Evolutionary conservation across 1,140 invertebrate species (phyloP).

Genomic region (Pseudobourletiella spinata): DNA sequence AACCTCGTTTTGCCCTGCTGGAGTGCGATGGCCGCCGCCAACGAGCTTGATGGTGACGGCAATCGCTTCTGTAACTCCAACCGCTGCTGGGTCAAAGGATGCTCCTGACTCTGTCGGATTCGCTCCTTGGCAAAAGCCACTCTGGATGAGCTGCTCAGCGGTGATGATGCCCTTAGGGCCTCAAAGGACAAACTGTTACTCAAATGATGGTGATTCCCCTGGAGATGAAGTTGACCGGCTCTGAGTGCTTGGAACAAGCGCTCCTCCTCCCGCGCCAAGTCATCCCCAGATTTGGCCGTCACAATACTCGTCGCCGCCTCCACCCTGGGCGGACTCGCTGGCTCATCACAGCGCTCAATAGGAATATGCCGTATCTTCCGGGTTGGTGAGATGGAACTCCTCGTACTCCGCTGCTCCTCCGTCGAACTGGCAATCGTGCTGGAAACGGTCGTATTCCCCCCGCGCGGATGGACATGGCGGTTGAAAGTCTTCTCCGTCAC

Average conservation of each 20-base stretch:
- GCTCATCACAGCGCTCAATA: constrained; percentile 19
- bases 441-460: no score
- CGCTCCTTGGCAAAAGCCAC: constrained; percentile 46
- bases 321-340: neutral
- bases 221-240: constrained; percentile 46
- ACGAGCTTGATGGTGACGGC: constrained; percentile 28
- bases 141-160: neutral
- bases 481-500: constrained; percentile 20
- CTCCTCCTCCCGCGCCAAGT: constrained; percentile 68
- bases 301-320: no score
- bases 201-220: constrained; percentile 1
- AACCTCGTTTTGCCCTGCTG: constrained; percentile 35
- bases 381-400: neutral
- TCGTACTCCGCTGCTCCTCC: no score
- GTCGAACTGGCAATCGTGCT: no score
- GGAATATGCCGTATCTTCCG: constrained; percentile 22
- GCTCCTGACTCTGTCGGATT: constrained; percentile 51
- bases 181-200: constrained; percentile 10
- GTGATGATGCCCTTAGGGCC: constrained; percentile 16
- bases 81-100: constrained; percentile 45
- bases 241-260: constrained; percentile 65
- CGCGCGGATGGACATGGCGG: neutral
- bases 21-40: constrained; percentile 33
- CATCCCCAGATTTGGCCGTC: constrained; percentile 29
- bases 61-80: constrained; percentile 47